Evolutionary conservation across 1,140 invertebrate genomes (phyloP).

Genomic region (Lysiphlebus fabarum): DNA sequence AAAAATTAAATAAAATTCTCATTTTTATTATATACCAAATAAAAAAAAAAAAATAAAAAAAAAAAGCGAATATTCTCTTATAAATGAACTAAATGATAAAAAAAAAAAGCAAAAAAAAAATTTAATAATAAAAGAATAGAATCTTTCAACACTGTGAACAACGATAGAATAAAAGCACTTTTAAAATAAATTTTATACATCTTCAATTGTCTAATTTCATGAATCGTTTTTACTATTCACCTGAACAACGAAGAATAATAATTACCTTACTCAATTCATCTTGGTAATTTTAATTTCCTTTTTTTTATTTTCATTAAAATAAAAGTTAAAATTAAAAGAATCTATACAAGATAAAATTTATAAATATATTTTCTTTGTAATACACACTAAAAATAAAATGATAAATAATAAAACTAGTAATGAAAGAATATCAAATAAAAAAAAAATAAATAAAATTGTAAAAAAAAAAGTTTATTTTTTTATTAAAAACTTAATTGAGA

Average conservation of each 20-base stretch:
- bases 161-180: too few species aligned
- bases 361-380: neutral
- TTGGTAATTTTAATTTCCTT: neutral
- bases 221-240: neutral
- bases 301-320: neutral
- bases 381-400: neutral
- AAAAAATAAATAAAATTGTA: too few species aligned
- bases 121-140: too few species aligned
- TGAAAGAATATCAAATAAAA: neutral
- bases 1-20: conserved; percentile 19
- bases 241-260: conserved; percentile 3
- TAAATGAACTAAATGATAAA: neutral
- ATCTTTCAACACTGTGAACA: too few species aligned
- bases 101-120: too few species aligned
- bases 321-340: neutral
- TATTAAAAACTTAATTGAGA: too few species aligned
- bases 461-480: too few species aligned
- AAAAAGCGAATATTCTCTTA: conserved; percentile 10
- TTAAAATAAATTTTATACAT: too few species aligned
- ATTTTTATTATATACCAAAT: conserved; percentile 11
- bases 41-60: conserved; percentile 9
- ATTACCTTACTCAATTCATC: conserved; percentile 8
- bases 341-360: neutral
- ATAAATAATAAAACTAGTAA: neutral
- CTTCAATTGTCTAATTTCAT: too few species aligned